Base-by-base conservation (phyloP, 1,140 invertebrate genomes). In the Drosophila teissieri region DNA sequence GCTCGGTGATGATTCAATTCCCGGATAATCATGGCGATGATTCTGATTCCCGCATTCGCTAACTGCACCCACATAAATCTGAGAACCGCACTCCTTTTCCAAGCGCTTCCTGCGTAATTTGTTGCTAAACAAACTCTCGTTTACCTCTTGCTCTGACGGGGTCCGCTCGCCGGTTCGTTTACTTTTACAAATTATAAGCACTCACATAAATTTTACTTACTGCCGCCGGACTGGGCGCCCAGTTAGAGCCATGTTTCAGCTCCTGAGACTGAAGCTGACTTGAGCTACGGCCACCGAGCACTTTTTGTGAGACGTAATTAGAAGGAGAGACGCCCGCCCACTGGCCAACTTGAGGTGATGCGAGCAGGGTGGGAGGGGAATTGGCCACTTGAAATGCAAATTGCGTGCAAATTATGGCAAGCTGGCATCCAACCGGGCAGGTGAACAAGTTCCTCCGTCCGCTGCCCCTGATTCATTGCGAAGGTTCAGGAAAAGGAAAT, bases 341-440 rank as follows among this genome's bases (percentile, higher is more conserved):
- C 61, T 65, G 48, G 61, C 69, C 72, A 76, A 76, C 72, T 65
- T 48, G 46, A 67, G 72, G 51, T 54, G 48, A 8, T 31, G 37
- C 72, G 37, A 15, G 19, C 36, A 22, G 69, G 17, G 40, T 24
- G 46, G 56, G 8, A 2, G 44, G 53, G 68, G 51, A 78, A 82
- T 88, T 73, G 83, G 76, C 83, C 84, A 88, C 84, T 88, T 89
- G 79, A 88, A 83, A 88, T 88, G 83, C 84, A 88, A 88, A 88
- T 88, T 89, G 83, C 84, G 83, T 88, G 83, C 83, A 88, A 88
- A 88, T 88, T 88, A 88, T 88, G 83, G 83, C 80, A 83, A 83
- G 63, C 83, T 83, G 79, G 76, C 84, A 89, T 72, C 61, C 48
- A 63, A 63, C 57, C 57, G 55, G 44, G 48, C 76, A 89, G 83